Base-by-base conservation (phyloP, 2,113 vertebrate species). In the Taxidea taxus region DNA sequence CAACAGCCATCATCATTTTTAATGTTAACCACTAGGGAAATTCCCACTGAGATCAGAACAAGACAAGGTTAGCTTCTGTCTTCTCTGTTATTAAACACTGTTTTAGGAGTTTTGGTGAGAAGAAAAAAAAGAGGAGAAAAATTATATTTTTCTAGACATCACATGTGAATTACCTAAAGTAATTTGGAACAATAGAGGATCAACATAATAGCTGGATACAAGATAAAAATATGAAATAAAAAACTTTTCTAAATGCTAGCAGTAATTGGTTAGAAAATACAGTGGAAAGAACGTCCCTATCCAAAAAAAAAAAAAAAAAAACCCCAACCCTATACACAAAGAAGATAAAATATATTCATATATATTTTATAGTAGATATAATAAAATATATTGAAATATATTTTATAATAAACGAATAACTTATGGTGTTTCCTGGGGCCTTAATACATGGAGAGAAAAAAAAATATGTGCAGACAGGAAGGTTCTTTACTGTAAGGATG, bases 21-120 rank as follows among this genome's bases (percentile, higher is more conserved):
- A 87, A 81, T 92, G 88, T 96, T 97, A 97, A 94, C 95, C 87
- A 91, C 87, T 77, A 92, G 97, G 95, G 95, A 97, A 98, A 96
- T 97, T 98, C 97, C 92, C 97, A 94, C 86, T 78, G 90, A 96
- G 95, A 87, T 92, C 75, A 96, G 94, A 97, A 84, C 12, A 66
- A 92, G 92, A 96, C 74, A 92, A 95, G 37, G n/a, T 72, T 87
- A 75, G 82, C 39, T 85, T 58, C 51, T 88, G 6, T 70, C 83
- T 93, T 5, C 29, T 97, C 58, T 93, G 60, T 64, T 95, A 68
- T 70, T 83, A 95, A 97, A 56, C 58, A 56, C 34, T 87, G 25
- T 95, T 97, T n/a, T 64, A 96, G 81, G 95, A 92, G 74, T 85
- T 96, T 49, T 97, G 47, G 87, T 54, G 20, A 15, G 29, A 9